phyloP scores from a whole-genome alignment of 2,888 invertebrate species.

The Cheilosia scutellata region DNA sequence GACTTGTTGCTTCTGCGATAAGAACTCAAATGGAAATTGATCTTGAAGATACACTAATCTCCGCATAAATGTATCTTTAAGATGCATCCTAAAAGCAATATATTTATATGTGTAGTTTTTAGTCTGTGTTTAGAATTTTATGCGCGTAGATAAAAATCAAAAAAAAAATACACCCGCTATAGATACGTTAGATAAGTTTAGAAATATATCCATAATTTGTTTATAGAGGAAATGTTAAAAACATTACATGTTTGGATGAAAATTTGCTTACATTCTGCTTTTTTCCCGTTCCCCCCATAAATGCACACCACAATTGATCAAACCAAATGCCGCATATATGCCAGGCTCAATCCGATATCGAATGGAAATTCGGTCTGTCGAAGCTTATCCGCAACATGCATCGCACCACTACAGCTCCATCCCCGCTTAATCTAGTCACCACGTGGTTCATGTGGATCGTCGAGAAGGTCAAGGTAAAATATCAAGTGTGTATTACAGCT shows the following conservation, averaged over 20 bases:
- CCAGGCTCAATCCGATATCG: slow-evolving; percentile 99
- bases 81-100: slow-evolving; percentile 65
- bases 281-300: slow-evolving; percentile 50
- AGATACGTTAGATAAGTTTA: slow-evolving; percentile 51
- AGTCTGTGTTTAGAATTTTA: slow-evolving; percentile 72
- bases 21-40: slow-evolving; percentile 41
- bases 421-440: slow-evolving; percentile 98
- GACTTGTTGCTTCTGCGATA: slow-evolving; percentile 83
- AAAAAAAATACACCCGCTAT: slow-evolving; percentile 14
- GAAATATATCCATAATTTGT: slow-evolving; percentile 42
- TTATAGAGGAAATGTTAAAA: slow-evolving; percentile 28
- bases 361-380: slow-evolving; percentile 99
- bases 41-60: slow-evolving; percentile 78
- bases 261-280: slow-evolving; percentile 73
- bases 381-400: slow-evolving; percentile 99
- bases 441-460: slow-evolving; percentile 95
- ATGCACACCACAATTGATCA: slow-evolving; percentile 61
- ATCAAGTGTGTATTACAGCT: slow-evolving; percentile 79
- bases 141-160: slow-evolving; percentile 34
- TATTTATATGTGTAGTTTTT: slow-evolving; percentile 54
- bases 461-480: slow-evolving; percentile 89
- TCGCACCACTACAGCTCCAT: slow-evolving; percentile 97
- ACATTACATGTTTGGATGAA: slow-evolving; percentile 25
- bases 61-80: slow-evolving; percentile 78
- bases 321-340: slow-evolving; percentile 49